Base-by-base conservation (phyloP, 2,797 vertebrate genomes). In the Anas bahamensis region DNA sequence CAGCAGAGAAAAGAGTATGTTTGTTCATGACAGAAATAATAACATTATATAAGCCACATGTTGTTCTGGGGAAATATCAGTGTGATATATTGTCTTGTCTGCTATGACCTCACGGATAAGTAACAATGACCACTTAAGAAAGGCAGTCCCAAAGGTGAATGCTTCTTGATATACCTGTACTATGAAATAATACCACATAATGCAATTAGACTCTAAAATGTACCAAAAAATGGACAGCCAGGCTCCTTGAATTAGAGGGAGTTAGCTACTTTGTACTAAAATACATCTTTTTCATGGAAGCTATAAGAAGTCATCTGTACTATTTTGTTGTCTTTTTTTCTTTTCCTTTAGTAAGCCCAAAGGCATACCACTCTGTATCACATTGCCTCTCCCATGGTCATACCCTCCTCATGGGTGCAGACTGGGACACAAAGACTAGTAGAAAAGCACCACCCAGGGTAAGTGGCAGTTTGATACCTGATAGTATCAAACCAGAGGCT, bases 241-340 rank as follows among this genome's bases (percentile, higher is more conserved):
- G 41, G 3, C 5, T 4, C 31, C 24, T 24, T 1, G 0, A 7
- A 46, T 68, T 68, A 74, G 14, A n/a, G 6, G 2, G 21, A 8
- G 5, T 4, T 35, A 85, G 22, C 13, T 12, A 59, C 11, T 78
- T 56, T 11, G 13, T 68, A 2, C 13, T 46, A 59, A 33, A 2
- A 18, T 9, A n/a, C 39, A 52, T 28, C 26, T 53, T 48, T 28
- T 74, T 66, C 18, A 10, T 2, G 2, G 19, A 90, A 83, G 5
- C 3, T 70, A 24, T 37, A 69, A 48, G 52, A 80, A 17, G 2
- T n/a, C 13, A 11, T 24, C 22, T 76, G 11, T 2, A 8, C 11
- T 4, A n/a, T 55, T 66, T 66, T 61, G 15, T 4, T 61, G 3
- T 59, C 37, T 55, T 69, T 37, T 12, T 33, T 55, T 69, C 23